Evolutionary conservation across 2,113 vertebrate species (phyloP), one percentile per base, ranked within the genome.

Genomic region (Lasiurus borealis): DNA sequence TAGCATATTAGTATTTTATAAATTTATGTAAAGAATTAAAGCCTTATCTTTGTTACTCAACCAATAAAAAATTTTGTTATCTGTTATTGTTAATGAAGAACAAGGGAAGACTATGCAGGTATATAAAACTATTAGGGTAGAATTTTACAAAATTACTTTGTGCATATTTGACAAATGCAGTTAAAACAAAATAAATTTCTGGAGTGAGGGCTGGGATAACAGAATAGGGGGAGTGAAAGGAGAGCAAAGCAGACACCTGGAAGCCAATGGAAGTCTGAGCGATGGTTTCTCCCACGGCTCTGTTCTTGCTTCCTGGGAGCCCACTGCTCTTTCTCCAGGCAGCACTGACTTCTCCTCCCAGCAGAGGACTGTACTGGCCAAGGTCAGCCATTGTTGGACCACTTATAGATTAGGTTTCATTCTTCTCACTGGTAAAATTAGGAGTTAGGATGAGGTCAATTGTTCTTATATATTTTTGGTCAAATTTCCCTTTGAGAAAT

Each of bases 141-240:
- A 93, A 40, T 57, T 85, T 66, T 72, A 1, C 12, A 94, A 66
- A 95, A 77, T 44, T 86, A 85, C 16, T 75, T 85, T 82, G 62
- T 72, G 21, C 2, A 1, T 85, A n/a, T 87, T 29, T 85, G 19
- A 90, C 23, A 36, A n/a, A 75, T 16, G 3, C 1, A 68, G 0
- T 54, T 90, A 80, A 76, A 6, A 1, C 52, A 73, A 88, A 86
- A 83, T 76, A 27, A 57, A 68, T 85, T 46, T 86, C 21, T 78
- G 25, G 7, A 81, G 27, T 66, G 8, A 68, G 2, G 40, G 13
- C 18, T 34, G n/a, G 1, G 12, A n/a, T 14, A 69, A 68, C 14
- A 27, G 11, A 72, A 34, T 8, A n/a, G 6, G 8, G 50, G 29
- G 6, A 31, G 19, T 27, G 57, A 73, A 73, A 46, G 25, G 0